phyloP scores from a whole-genome alignment of 2,888 invertebrate genomes.

The Phytoseiulus persimilis region DNA sequence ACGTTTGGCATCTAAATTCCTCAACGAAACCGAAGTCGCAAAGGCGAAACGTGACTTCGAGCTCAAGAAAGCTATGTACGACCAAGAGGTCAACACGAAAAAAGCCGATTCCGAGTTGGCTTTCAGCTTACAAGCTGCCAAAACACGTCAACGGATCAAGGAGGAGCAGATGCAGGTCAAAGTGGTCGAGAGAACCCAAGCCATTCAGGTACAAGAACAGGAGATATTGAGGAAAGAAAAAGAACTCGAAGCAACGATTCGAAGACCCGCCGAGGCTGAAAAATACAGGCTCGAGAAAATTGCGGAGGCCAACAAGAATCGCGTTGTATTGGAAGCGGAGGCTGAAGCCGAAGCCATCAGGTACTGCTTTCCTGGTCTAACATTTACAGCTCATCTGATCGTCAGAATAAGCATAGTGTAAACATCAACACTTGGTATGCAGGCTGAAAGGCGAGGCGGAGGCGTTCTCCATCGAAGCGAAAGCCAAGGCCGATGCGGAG shows the following conservation, averaged over 20 bases:
- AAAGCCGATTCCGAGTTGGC: constrained; percentile 55
- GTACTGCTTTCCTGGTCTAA: constrained; percentile 54
- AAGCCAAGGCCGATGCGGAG: constrained; percentile 89
- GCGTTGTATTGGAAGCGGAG: constrained; percentile 85
- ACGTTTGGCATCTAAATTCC: constrained; percentile 78
- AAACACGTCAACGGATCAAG: constrained; percentile 87
- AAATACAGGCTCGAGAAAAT: constrained; percentile 79
- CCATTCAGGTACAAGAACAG: constrained; percentile 90
- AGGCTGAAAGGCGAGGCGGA: constrained; percentile 63
- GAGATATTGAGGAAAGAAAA: constrained; percentile 83
- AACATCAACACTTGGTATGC: background rate
- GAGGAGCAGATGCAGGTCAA: constrained; percentile 88
- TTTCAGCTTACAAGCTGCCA: constrained; percentile 62
- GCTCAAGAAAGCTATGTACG: constrained; percentile 90
- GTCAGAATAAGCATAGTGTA: too few species aligned
- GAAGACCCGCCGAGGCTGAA: constrained; percentile 92
- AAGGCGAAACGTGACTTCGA: constrained; percentile 94
- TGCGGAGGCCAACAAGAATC: constrained; percentile 80
- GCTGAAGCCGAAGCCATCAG: constrained; percentile 83
- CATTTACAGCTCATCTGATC: background rate
- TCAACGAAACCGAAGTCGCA: constrained; percentile 93
- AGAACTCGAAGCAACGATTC: constrained; percentile 82
- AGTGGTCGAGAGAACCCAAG: constrained; percentile 78
- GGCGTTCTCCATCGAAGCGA: constrained; percentile 85
- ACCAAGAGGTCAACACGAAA: constrained; percentile 90